Evolutionary conservation across 2,113 vertebrate genomes (phyloP).

Genomic region (Labrus mixtus): DNA sequence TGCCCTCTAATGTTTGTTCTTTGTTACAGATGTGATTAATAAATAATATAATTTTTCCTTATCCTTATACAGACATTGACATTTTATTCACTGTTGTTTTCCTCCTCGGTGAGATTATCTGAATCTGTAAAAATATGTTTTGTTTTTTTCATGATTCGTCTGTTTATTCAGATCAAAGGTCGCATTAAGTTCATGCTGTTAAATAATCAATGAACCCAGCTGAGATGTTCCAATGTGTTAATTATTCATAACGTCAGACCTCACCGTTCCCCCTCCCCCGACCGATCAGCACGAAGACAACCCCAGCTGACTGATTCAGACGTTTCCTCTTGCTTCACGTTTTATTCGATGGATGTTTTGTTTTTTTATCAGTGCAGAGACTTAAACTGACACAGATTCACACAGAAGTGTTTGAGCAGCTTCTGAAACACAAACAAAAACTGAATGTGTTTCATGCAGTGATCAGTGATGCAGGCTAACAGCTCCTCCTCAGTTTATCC

Average conservation of each 20-base stretch:
- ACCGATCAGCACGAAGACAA: background rate
- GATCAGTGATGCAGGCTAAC: no score
- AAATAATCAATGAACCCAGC: constrained; percentile 20
- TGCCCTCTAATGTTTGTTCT: no score
- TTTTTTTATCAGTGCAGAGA: no score
- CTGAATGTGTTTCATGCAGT: no score
- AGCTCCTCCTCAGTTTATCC: no score
- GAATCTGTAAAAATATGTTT: background rate
- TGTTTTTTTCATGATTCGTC: background rate
- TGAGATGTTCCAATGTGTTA: background rate
- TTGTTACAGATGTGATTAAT: no score
- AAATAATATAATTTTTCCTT: no score
- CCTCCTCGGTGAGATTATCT: background rate
- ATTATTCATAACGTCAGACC: background rate
- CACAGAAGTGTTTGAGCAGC: background rate
- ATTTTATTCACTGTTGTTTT: no score
- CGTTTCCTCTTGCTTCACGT: background rate
- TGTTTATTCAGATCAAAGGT: constrained; percentile 12
- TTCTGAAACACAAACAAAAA: no score
- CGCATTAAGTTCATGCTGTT: background rate
- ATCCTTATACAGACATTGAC: no score
- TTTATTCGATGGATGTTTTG: no score
- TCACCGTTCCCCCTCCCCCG: background rate
- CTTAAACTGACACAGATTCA: no score
- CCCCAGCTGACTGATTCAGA: background rate